A percentile compares a stretch with the other conserved stretches of the same genome.
phyloP scores from a whole-genome alignment of 2,888 invertebrate species.

The Aelia acuminata region DNA sequence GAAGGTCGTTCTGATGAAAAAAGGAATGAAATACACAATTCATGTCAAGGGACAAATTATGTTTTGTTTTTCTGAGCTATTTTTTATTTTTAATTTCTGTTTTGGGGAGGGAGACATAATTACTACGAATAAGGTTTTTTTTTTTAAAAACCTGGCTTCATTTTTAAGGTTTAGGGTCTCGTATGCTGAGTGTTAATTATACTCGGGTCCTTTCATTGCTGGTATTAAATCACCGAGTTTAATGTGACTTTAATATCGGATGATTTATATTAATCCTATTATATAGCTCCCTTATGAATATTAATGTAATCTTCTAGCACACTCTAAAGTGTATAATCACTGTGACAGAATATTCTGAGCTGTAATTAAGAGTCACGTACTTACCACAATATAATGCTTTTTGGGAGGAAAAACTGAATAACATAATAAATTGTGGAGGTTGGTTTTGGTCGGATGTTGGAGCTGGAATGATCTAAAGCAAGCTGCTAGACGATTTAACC shows the following conservation, averaged over 20 bases:
- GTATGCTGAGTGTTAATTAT: neutral
- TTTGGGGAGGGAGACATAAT: neutral
- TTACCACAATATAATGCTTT: neutral
- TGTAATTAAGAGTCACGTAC: neutral
- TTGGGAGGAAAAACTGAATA: neutral
- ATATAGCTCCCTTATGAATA: slow-evolving; percentile 21
- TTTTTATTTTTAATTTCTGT: neutral
- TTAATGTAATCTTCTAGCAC: slow-evolving; percentile 23
- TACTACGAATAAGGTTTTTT: too few relatives aligned
- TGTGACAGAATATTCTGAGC: neutral
- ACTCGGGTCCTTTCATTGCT: neutral
- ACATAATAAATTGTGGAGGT: neutral
- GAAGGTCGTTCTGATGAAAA: neutral
- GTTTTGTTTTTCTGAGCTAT: neutral
- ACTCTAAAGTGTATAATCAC: slow-evolving; percentile 8
- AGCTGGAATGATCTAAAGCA: neutral
- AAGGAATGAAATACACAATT: neutral
- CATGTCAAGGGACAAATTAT: neutral
- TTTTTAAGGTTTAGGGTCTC: neutral
- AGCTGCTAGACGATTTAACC: too few relatives aligned
- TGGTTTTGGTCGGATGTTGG: neutral
- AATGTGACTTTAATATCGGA: slow-evolving; percentile 14
- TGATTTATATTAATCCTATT: slow-evolving; percentile 30
- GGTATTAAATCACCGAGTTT: neutral
- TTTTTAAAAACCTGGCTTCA: neutral